Evolutionary conservation across 2,797 vertebrate species (phyloP).

Genomic region (Eptatretus atami): DNA sequence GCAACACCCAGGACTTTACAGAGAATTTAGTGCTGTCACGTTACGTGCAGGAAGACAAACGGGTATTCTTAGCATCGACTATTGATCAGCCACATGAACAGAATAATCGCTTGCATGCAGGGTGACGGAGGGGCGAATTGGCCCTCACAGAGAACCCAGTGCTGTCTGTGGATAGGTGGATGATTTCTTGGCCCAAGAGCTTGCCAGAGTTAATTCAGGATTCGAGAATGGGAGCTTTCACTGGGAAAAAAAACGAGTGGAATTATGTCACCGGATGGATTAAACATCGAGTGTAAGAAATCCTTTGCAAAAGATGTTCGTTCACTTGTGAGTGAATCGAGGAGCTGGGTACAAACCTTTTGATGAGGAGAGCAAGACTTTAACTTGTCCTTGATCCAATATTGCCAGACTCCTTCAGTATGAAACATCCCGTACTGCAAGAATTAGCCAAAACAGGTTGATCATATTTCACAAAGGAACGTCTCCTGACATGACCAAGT

Average conservation of each 20-base stretch:
- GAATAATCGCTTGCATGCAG: too few relatives aligned
- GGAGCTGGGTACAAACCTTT: slow-evolving; percentile 7
- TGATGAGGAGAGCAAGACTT: slow-evolving; percentile 1
- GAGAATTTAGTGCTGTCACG: slow-evolving; percentile 6
- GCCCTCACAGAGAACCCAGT: too few relatives aligned
- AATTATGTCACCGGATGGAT: too few relatives aligned
- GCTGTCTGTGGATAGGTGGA: too few relatives aligned
- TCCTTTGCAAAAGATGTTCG: too few relatives aligned
- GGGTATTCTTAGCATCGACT: slow-evolving; percentile 6
- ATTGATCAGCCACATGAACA: not conserved
- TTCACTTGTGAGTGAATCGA: slow-evolving; percentile 7
- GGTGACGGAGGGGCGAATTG: too few relatives aligned
- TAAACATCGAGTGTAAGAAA: too few relatives aligned
- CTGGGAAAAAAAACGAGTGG: too few relatives aligned
- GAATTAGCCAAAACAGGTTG: too few relatives aligned
- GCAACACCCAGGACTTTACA: slow-evolving; percentile 7
- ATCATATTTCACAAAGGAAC: too few relatives aligned
- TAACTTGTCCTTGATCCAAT: slow-evolving; percentile 6
- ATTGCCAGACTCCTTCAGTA: slow-evolving; percentile 7
- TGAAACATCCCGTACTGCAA: not conserved
- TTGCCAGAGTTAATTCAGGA: slow-evolving; percentile 8
- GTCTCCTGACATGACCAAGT: too few relatives aligned
- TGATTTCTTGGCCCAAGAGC: slow-evolving; percentile 3
- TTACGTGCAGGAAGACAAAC: slow-evolving; percentile 7
- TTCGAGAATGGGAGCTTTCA: slow-evolving; percentile 1